These are phyloP conservation scores for Geotrupes spiniger DNA, from an alignment of 2,888 invertebrate species.

Conservation along the genomic window DNA sequence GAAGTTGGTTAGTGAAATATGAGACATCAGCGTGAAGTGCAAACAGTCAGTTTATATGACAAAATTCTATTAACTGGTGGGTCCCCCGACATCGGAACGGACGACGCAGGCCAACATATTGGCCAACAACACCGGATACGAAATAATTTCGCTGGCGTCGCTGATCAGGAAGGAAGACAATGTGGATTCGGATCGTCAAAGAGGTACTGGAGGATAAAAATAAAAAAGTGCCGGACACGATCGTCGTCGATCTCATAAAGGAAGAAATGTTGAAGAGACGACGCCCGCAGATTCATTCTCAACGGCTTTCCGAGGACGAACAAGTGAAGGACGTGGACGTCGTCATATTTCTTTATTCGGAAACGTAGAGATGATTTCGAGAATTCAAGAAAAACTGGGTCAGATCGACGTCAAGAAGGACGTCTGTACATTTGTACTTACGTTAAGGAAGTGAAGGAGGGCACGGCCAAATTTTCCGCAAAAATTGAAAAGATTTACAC, in stretches of 20 bases:
- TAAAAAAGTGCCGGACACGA: constrained; percentile 40
- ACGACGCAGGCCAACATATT: constrained; percentile 34
- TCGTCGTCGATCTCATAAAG: constrained; percentile 19
- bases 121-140: constrained; percentile 31
- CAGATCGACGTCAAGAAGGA: constrained; percentile 17
- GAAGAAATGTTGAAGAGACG: constrained; percentile 20
- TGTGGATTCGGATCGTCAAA: constrained; percentile 53
- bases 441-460: constrained; percentile 35
- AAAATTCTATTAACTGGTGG: constrained; percentile 50
- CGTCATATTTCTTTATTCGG: constrained; percentile 39
- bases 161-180: constrained; percentile 52
- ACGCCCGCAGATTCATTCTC: constrained; percentile 53
- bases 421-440: constrained; percentile 29
- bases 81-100: constrained; percentile 41
- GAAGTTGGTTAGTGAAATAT: too few species aligned
- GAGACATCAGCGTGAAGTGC: too few species aligned
- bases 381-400: constrained; percentile 21
- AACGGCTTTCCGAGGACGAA: constrained; percentile 59
- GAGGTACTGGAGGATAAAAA: constrained; percentile 51
- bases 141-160: constrained; percentile 42
- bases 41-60: too few species aligned
- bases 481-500: constrained; percentile 34
- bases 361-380: constrained; percentile 32
- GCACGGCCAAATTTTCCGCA: constrained; percentile 27
- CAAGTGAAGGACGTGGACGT: constrained; percentile 39